These are phyloP conservation scores for Heteropelma amictum DNA, from an alignment of 2,888 invertebrate species.

Conservation along the genomic window DNA sequence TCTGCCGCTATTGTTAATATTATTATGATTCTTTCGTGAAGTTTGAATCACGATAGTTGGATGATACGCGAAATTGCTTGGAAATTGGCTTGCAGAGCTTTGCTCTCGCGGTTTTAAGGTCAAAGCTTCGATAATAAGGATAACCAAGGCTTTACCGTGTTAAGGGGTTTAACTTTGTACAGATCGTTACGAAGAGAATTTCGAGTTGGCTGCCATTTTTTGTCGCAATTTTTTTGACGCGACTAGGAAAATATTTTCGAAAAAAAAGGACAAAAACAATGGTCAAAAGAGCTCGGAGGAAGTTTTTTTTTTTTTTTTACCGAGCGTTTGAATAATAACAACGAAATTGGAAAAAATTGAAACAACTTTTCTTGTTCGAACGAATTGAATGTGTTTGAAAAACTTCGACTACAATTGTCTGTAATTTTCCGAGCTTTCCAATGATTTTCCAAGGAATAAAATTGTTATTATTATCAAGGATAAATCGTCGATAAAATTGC, in stretches of 20 bases:
- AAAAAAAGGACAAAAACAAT: no score
- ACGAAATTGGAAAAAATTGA: no score
- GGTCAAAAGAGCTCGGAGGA: no score
- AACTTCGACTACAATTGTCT: no score
- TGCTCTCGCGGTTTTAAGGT: conserved; percentile 32
- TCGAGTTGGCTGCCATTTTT: conserved; percentile 2
- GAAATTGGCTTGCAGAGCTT: conserved; percentile 49
- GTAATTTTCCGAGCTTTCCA: no score
- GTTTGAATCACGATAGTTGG: conserved; percentile 43
- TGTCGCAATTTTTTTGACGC: neutral
- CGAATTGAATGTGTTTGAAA: no score
- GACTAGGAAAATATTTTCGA: no score
- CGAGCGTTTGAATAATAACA: no score
- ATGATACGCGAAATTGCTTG: conserved; percentile 55
- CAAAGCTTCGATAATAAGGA: conserved; percentile 48
- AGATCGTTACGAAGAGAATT: conserved; percentile 2
- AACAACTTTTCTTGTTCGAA: no score
- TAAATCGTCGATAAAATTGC: no score
- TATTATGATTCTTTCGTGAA: conserved; percentile 13
- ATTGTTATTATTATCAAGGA: no score
- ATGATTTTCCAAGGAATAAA: no score
- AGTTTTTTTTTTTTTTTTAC: neutral
- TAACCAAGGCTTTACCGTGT: conserved; percentile 53
- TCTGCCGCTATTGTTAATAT: conserved; percentile 12
- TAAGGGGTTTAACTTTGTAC: conserved; percentile 39